Conservation (phyloP, 2,888 invertebrate species). For the Scrobipalpa atriplicella region DNA sequence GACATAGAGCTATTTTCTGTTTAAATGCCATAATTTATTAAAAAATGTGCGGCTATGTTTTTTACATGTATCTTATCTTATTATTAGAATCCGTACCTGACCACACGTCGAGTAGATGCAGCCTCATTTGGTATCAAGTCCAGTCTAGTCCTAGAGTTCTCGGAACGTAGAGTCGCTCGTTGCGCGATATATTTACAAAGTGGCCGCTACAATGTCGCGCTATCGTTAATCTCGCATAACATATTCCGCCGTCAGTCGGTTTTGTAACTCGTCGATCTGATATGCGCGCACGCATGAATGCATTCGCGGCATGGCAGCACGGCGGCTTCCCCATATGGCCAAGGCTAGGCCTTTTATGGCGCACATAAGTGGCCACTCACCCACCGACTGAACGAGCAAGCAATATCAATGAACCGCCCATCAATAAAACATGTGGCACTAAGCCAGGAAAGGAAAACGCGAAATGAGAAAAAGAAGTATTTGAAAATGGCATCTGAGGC, state of each 20-base stretch:
- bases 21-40: too few relatives aligned
- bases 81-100: too few relatives aligned
- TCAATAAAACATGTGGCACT: constrained; percentile 82
- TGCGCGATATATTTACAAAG: constrained; percentile 29
- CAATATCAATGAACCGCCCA: constrained; percentile 82
- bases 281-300: constrained; percentile 77
- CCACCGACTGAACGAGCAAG: constrained; percentile 79
- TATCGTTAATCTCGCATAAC: constrained; percentile 50
- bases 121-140: neutral
- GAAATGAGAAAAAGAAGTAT: constrained; percentile 80
- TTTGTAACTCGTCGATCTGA: constrained; percentile 71
- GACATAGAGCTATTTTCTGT: too few relatives aligned
- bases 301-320: constrained; percentile 68
- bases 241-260: constrained; percentile 64
- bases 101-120: neutral
- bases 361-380: constrained; percentile 81
- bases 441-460: constrained; percentile 79
- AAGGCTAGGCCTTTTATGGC: constrained; percentile 80
- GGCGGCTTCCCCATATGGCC: constrained; percentile 77
- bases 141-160: neutral
- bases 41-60: too few relatives aligned
- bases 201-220: constrained; percentile 24
- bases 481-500: constrained; percentile 73
- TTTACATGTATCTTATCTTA: too few relatives aligned
- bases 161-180: constrained; percentile 10